Base-by-base conservation (phyloP, 2,888 invertebrate genomes). In the Caenorhabditis macrosperma region DNA sequence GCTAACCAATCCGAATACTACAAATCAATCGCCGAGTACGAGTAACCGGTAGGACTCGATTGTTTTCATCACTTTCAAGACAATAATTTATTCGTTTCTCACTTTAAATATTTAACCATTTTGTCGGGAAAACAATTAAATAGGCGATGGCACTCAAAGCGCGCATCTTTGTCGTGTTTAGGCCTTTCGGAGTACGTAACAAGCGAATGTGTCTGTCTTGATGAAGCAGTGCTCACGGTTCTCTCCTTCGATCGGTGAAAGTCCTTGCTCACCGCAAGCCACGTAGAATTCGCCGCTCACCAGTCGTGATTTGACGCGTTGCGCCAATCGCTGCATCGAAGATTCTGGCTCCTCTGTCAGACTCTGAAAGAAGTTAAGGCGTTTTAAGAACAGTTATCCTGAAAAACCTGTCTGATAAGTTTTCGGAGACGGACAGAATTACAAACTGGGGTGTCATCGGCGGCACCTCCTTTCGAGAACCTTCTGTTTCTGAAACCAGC, bases 1-100 rank as follows among this genome's bases (percentile, higher is more conserved):
- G 89, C 89, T 10, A 79, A 86, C n/a, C 82, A 86, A 33, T 74
- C 79, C 20, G 84, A 85, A 41, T 84, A 85, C 52, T 89, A 89
- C 66, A 82, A 83, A 44, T 79, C 84, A 54, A 80, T 83, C 26
- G 78, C 78, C 0, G 69, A 69, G 33, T 83, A 82, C 64, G 85
- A 85, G 44, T 85, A 59, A 71, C 26, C 15, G 28, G 24, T 12
- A 28, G 48, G 55, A n/a, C 28, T 15, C 28, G 15, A 33, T 5
- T 46, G 17, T 55, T 67, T 38, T 24, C 15, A 24, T 24, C 41
- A 15, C 20, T 55, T 17, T 44, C 12, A 50, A n/a, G 5, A 35
- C 50, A 64, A 50, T 52, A 28, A 50, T 64, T 64, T 64, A 38
- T 64, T 15, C 15, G 38, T 17, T 57, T 12, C 41, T 15, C 28